Base-by-base conservation (phyloP, 2,113 vertebrate species). In the Chascanopsetta lugubris region DNA sequence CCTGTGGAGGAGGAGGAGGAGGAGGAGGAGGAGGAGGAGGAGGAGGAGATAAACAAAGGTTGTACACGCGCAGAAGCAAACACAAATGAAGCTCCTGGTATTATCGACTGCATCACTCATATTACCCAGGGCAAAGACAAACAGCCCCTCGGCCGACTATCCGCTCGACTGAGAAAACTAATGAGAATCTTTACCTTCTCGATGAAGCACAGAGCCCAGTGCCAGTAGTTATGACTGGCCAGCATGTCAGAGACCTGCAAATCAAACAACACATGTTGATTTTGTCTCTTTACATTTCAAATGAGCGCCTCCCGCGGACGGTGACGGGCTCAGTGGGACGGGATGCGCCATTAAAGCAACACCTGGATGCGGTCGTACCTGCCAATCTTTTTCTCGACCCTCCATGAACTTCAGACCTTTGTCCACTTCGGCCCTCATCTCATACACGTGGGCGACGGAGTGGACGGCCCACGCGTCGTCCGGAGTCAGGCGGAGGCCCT, bases 151-250 rank as follows among this genome's bases (percentile, higher is more conserved):
- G 62, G 72, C 49, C 62, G 69, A 61, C 66, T 75, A 15, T 27
- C 61, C 10, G 50, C 82, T 18, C 54, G 79, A 67, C 65, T 83
- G 77, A 82, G 75, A 66, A 82, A 80, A 61, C 45, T 62, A 66
- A 77, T 78, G 74, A 70, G 6, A 58, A 72, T 75, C 21, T 90
- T 72, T 91, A 99, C 97, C 97, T 96, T 95, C 82, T 99, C 97
- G 29, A 98, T 94, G 58, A 93, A 91, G 80, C 93, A 95, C 0
- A 99, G 87, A 22, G 95, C 94, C 97, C 97, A 99, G 70, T 99
- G 97, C 97, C 97, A 99, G 47, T 99, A 98, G 82, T 97, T 97
- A 55, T 99, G 97, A 65, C 94, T 93, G 46, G 94, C 94, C 50
- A 99, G 92, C 88, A 95, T 90, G 51, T 97, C 95, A 1, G 89